Evolutionary conservation across 1,140 invertebrate species (phyloP).

Genomic region (Zaprionus vittiger): DNA sequence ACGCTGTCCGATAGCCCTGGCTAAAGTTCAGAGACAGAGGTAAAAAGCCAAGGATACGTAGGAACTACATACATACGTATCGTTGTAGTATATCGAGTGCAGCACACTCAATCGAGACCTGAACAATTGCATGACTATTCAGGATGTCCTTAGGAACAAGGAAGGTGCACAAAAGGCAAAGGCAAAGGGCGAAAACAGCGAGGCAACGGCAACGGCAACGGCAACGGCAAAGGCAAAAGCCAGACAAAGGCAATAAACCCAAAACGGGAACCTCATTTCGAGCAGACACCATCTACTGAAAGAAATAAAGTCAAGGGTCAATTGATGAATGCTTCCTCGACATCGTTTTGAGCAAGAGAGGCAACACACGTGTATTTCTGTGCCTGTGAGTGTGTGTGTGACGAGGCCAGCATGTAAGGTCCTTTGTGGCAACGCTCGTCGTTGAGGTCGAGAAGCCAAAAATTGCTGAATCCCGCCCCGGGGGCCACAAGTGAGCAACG

Average conservation of each 20-base stretch:
- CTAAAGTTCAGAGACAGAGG: neutral
- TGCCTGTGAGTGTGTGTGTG: neutral
- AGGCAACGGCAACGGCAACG: neutral
- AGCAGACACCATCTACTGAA: slow-evolving; percentile 25
- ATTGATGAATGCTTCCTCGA: slow-evolving; percentile 42
- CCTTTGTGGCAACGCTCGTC: slow-evolving; percentile 5
- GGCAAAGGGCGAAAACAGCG: neutral
- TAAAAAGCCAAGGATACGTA: slow-evolving; percentile 36
- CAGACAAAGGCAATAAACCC: slow-evolving; percentile 21
- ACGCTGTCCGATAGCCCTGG: neutral
- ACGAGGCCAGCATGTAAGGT: slow-evolving; percentile 29
- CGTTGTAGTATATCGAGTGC: slow-evolving; percentile 26
- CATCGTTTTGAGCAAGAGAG: slow-evolving; percentile 18
- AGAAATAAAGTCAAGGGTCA: slow-evolving; percentile 56
- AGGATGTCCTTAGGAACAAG: neutral
- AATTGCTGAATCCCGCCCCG: slow-evolving; percentile 12
- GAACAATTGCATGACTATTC: slow-evolving; percentile 54
- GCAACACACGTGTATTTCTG: neutral
- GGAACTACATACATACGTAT: neutral
- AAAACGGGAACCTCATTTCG: slow-evolving; percentile 16
- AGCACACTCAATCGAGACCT: slow-evolving; percentile 13
- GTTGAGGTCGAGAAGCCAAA: slow-evolving; percentile 29
- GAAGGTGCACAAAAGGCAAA: neutral
- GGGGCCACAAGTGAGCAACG: slow-evolving; percentile 23
- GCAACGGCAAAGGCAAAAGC: neutral